Conservation (phyloP, 2,888 invertebrate genomes). For the Oasisia sp. region DNA sequence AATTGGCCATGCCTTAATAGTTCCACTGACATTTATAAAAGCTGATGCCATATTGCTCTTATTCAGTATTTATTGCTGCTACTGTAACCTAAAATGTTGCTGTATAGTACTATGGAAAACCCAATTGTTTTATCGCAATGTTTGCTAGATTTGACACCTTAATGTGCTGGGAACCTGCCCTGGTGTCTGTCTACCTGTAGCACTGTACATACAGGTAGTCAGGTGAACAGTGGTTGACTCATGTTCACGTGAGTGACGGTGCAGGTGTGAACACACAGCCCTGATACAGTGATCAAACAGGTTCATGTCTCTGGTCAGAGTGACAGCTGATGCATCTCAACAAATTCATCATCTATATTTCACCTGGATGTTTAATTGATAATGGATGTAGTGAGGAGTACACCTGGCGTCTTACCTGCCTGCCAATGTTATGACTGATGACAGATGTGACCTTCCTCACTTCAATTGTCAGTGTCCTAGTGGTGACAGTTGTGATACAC, state of each 20-base stretch:
- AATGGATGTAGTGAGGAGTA: not conserved
- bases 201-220: not conserved
- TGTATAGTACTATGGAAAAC: too few species aligned
- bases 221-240: not conserved
- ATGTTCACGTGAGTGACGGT: not conserved
- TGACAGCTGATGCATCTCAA: not conserved
- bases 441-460: not conserved
- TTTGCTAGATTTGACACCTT: too few species aligned
- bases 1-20: too few species aligned
- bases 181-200: not conserved
- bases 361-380: not conserved
- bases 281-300: too few species aligned
- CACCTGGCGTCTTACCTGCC: not conserved
- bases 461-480: not conserved
- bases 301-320: not conserved
- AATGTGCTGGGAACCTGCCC: not conserved
- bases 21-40: too few species aligned
- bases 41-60: too few species aligned
- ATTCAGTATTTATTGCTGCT: too few species aligned
- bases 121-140: too few species aligned
- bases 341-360: not conserved
- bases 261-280: too few species aligned
- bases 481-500: not conserved
- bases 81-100: too few species aligned
- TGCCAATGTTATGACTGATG: not conserved